These are phyloP conservation scores for fruit fly (Drosophila melanogaster) DNA, from an alignment of 1,140 invertebrate genomes.

Conservation along the genomic window Release_6_plus_ISO1_MT NT_033777.3:31654001-31654500, in stretches of 20 bases:
- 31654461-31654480: constrained; percentile 67
- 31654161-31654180: no score
- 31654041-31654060: constrained; percentile 1
- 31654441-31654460: constrained; percentile 59
- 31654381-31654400: not conserved
- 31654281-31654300: constrained; percentile 55
- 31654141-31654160: no score
- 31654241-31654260: constrained; percentile 39
- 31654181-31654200: no score
- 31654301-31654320: constrained; percentile 53
- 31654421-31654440: constrained; percentile 68
- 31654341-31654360: constrained; percentile 46
- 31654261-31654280: constrained; percentile 39
- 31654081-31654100: not conserved
- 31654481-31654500: constrained; percentile 66
- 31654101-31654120: not conserved
- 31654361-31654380: constrained; percentile 12
- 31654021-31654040: constrained; percentile 3
- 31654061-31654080: not conserved
- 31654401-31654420: constrained; percentile 49
- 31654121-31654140: no score
- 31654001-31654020: not conserved
- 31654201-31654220: no score
- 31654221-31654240: constrained; percentile 10
- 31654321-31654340: constrained; percentile 45